Evolutionary conservation across 1,140 invertebrate genomes (phyloP).

Genomic region (Euwallacea fornicatus): DNA sequence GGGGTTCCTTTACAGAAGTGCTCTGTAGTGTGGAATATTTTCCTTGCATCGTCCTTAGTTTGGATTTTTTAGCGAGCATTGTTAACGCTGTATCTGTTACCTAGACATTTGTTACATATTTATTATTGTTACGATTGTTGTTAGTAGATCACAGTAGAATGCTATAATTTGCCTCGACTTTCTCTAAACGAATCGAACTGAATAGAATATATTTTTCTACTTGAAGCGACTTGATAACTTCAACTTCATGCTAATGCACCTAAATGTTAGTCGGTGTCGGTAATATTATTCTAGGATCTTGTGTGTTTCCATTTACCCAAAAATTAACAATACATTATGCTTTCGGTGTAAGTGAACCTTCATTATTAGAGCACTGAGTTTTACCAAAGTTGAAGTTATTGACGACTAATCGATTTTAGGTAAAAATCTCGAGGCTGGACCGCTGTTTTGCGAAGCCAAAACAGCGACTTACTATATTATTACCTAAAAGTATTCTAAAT

Average conservation of each 20-base stretch:
- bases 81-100: slow-evolving; percentile 29
- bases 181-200: neutral
- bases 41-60: neutral
- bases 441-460: no score
- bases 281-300: slow-evolving; percentile 43
- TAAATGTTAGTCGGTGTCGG: slow-evolving; percentile 45
- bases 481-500: no score
- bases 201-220: slow-evolving; percentile 33
- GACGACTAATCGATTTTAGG: slow-evolving; percentile 29
- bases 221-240: slow-evolving; percentile 28
- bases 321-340: slow-evolving; percentile 37
- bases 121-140: slow-evolving; percentile 37
- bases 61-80: slow-evolving; percentile 7
- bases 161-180: slow-evolving; percentile 32
- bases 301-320: slow-evolving; percentile 18
- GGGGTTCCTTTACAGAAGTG: slow-evolving; percentile 34
- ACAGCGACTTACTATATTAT: no score
- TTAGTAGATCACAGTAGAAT: slow-evolving; percentile 29
- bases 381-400: slow-evolving; percentile 34
- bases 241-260: slow-evolving; percentile 28
- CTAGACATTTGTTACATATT: slow-evolving; percentile 36
- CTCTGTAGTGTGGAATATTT: slow-evolving; percentile 43
- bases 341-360: slow-evolving; percentile 44
- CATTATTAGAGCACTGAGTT: slow-evolving; percentile 39
- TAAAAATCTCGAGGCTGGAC: slow-evolving; percentile 48